phyloP scores from a whole-genome alignment of 1,140 invertebrate genomes.

The Linepithema humile region DNA sequence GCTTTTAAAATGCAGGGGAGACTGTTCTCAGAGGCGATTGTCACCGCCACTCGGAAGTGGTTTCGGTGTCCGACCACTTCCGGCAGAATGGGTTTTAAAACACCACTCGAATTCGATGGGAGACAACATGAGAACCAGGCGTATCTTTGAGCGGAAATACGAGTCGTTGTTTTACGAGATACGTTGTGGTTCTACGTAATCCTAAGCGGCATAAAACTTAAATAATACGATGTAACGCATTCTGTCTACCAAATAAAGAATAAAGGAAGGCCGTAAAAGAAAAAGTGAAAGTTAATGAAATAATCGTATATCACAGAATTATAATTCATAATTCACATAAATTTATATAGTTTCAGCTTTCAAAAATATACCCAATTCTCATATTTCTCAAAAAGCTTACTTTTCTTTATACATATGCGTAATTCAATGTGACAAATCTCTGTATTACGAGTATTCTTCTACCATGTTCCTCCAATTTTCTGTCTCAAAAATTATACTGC shows the following conservation, averaged over 20 bases:
- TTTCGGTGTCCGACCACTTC: constrained; percentile 69
- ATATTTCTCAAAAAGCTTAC: not conserved
- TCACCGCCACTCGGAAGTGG: constrained; percentile 68
- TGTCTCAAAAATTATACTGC: not conserved
- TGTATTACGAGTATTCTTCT: not conserved
- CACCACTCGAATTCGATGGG: constrained; percentile 52
- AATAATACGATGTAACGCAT: not conserved
- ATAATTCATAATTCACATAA: not conserved
- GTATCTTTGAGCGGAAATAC: constrained; percentile 54
- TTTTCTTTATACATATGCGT: not conserved
- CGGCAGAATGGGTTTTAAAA: constrained; percentile 59
- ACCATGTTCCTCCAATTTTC: not conserved
- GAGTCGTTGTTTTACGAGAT: constrained; percentile 5
- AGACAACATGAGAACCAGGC: constrained; percentile 59
- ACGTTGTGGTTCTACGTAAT: constrained; percentile 41
- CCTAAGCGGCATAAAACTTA: constrained; percentile 39
- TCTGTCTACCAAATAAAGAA: not conserved
- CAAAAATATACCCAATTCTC: not conserved
- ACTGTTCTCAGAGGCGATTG: constrained; percentile 62
- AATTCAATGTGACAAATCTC: not conserved
- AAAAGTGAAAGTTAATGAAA: not conserved
- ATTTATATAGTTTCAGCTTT: not conserved
- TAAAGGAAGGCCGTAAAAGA: not conserved
- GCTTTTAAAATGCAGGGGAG: constrained; percentile 63
- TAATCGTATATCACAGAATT: not conserved